Base-by-base conservation (phyloP, 2,888 invertebrate species). In the Calameuta idolon region DNA sequence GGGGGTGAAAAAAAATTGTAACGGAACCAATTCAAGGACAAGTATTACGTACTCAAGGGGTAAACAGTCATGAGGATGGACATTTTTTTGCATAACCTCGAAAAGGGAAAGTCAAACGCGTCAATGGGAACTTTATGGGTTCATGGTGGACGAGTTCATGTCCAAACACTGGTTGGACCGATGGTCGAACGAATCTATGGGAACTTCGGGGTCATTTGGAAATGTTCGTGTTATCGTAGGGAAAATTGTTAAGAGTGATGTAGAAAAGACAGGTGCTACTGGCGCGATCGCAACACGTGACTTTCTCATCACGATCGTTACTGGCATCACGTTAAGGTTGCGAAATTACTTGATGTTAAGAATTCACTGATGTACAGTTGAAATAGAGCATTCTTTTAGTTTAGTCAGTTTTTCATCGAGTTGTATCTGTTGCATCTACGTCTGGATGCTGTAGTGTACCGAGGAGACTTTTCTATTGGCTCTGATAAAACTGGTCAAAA, bases 1-100 rank as follows among this genome's bases (percentile, higher is more conserved):
- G 9, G 33, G 3, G 55, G 9, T 3, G 3, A 77, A 69, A 69
- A 84, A 85, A 83, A 83, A 74, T 40, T 34, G 79, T 79, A 79
- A 81, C 85, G 86, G 84, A 84, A 85, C 89, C 76, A 86, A 88
- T 88, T 76, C 85, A 86, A 87, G 89, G 87, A 80, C 81, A 89
- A 87, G 87, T 83, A 86, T 30, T 69, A 83, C 83, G 79, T 80
- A 81, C 77, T 75, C 35, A 69, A 77, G 73, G 69, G 81, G 83
- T 84, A 87, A 87, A 86, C 84, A 85, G 75, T 83, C 79, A 81
- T 80, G 80, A 80, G 82, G 82, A 85, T 69, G 34, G 74, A 37
- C 3, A 34, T 81, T 85, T 88, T 86, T 84, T 85, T 86, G 84
- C 83, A 82, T 83, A 86, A 81, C 83, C 83, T 83, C 82, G 84